Evolutionary conservation across 2,113 vertebrate genomes (phyloP), one percentile per base, ranked within the genome.

Genomic region (Xiphophorus maculatus): DNA sequence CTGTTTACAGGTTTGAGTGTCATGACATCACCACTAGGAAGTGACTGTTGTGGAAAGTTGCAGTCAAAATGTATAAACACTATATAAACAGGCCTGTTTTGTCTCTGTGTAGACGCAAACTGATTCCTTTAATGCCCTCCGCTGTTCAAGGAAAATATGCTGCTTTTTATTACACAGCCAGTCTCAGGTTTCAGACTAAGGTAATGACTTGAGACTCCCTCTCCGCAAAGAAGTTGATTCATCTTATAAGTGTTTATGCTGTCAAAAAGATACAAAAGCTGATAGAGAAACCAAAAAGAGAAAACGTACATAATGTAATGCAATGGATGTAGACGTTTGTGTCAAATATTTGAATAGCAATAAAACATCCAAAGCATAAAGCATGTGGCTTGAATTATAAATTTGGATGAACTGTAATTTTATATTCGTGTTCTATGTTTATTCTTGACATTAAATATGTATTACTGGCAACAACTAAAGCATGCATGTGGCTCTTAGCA

Each of bases 31-130:
- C 5, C 28, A 22, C 15, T 2, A 28, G n/a, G 66, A 63, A 72
- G 29, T 65, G 66, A 61, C 35, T 71, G 66, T 54, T 22, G 63
- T 54, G 87, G 76, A 88, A 87, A 82, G 29, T 40, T 75, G 28
- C 25, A 65, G 66, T 83, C 75, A 63, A 77, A 79, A 67, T 84
- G 14, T 63, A 69, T 84, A 74, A 86, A 69, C 74, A 79, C 65
- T 84, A 12, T 63, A 69, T 86, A 74, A 86, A 69, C 74, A 76
- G 60, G 27, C 81, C 32, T 14, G 11, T 40, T 71, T 81, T 42
- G 70, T 67, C 63, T 66, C 33, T 37, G 22, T 73, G 66, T 65
- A 40, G 58, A 83, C 70, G 40, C 63, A 64, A 35, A 37, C 33
- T 54, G 35, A 25, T 64, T 77, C 7, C 14, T 77, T 22, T 71